Conservation (phyloP, 2,797 vertebrate genomes). For the Cacajao melanocephalus region DNA sequence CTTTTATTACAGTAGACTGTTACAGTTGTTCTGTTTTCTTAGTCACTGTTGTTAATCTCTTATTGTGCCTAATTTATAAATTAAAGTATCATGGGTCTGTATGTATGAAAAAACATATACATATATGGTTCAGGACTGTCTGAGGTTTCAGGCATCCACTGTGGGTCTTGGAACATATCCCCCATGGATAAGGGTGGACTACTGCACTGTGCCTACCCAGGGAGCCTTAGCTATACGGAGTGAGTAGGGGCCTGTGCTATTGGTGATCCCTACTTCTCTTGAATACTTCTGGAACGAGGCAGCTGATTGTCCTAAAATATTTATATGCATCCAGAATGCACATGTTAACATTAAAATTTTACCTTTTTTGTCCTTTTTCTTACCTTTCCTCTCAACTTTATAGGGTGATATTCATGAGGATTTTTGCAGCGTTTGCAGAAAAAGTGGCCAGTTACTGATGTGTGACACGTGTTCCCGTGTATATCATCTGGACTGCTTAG, state of each 20-base stretch:
- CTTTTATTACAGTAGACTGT: background rate
- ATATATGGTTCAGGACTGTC: background rate
- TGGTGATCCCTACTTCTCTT: conserved; percentile 11
- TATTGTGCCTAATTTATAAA: background rate
- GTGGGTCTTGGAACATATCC: background rate
- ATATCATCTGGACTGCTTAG: conserved; percentile 99
- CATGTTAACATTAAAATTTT: conserved; percentile 71
- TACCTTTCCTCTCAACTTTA: conserved; percentile 83
- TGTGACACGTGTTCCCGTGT: conserved; percentile 99
- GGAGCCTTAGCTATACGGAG: background rate
- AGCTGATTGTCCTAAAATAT: conserved; percentile 7
- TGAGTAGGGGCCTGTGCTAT: background rate
- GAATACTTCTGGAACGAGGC: background rate
- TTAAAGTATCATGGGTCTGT: background rate
- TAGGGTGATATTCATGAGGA: conserved; percentile 99
- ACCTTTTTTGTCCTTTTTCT: conserved; percentile 68
- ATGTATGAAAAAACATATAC: background rate
- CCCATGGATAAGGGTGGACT: background rate
- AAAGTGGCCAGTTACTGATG: conserved; percentile 99
- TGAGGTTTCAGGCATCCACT: background rate
- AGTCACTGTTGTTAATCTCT: background rate
- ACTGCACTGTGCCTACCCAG: background rate
- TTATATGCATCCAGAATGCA: conserved; percentile 35
- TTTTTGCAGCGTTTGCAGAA: conserved; percentile 99
- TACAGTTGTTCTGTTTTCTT: background rate